Evolutionary conservation across 2,888 invertebrate species (phyloP), one percentile per base, ranked within the genome.

Genomic region (Orthosia cruda): DNA sequence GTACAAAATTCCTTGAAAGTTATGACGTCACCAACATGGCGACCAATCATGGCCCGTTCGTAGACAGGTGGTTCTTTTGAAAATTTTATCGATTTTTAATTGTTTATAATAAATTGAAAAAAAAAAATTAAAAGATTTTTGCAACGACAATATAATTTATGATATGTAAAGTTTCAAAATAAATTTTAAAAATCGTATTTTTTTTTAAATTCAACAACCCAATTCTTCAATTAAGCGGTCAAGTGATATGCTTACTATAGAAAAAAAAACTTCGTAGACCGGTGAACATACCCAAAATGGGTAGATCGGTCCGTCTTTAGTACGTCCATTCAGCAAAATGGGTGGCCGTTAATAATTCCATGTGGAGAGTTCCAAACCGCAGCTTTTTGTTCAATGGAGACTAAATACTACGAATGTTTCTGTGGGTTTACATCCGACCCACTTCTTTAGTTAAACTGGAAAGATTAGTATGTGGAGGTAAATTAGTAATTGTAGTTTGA

Each of bases 311-410:
- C 15, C 16, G 57, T 70, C 20, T 77, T 77, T 54, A 61, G 72
- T 71, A 26, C 45, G 18, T 40, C 66, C 23, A 72, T 74, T 83
- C 26, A 50, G 13, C 18, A 57, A 71, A 85, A 71, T 65, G 58
- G n/a, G 45, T 54, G 40, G 16, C 71, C 61, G 40, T 71, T 74
- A 74, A 72, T 57, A 71, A 82, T 72, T 70, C n/a, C 52, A 52
- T 65, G 45, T 69, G 77, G 54, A 16, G 13, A 52, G 49, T 20
- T 20, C 20, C 20, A 63, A 62, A 66, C 32, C 71, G 54, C 50
- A 69, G 49, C 32, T 63, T 73, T 71, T 71, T 73, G 49, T 68
- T 59, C 40, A 64, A 62, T 77, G 16, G 23, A 66, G 45, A 76
- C 13, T 16, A 50, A 65, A 45, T 62, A 16, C n/a, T 63, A 52